A percentile compares a stretch with the other conserved stretches of the same genome.
Conservation (phyloP, 2,113 vertebrate genomes). For the Xyliphius kryptos region DNA sequence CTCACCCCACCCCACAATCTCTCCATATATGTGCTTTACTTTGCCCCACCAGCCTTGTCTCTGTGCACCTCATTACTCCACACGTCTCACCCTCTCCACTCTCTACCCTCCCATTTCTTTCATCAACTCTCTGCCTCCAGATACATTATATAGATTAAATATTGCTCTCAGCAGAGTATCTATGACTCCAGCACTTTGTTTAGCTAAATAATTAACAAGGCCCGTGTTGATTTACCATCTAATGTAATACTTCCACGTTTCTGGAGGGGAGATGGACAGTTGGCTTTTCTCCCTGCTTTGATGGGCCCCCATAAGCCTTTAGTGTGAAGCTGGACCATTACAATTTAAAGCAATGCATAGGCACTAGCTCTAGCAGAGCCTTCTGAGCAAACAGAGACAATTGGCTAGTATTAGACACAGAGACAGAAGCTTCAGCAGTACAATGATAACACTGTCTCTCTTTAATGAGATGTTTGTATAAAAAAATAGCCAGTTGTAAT, state of each 20-base stretch:
- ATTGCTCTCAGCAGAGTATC: constrained; percentile 48
- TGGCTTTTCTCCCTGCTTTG: constrained; percentile 38
- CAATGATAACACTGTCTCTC: constrained; percentile 39
- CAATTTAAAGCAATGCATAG: constrained; percentile 46
- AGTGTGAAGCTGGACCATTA: constrained; percentile 39
- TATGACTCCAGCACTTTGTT: constrained; percentile 59
- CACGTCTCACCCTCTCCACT: constrained; percentile 26
- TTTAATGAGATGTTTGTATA: constrained; percentile 46
- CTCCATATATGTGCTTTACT: too few relatives aligned
- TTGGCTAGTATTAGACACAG: constrained; percentile 43
- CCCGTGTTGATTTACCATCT: constrained; percentile 53
- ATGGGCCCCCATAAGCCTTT: constrained; percentile 42
- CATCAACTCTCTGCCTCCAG: constrained; percentile 35
- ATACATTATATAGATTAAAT: constrained; percentile 58
- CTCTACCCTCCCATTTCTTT: constrained; percentile 18
- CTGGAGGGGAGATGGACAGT: constrained; percentile 45
- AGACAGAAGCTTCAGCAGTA: constrained; percentile 33
- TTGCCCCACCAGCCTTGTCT: too few relatives aligned
- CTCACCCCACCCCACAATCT: too few relatives aligned
- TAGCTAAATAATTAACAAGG: constrained; percentile 61
- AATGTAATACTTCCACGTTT: constrained; percentile 54
- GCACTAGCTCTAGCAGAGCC: constrained; percentile 36
- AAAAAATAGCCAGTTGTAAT: constrained; percentile 42
- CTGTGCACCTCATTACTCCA: too few relatives aligned
- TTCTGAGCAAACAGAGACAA: constrained; percentile 45